Conservation (phyloP, 2,113 vertebrate genomes). For the Callithrix jacchus region DNA sequence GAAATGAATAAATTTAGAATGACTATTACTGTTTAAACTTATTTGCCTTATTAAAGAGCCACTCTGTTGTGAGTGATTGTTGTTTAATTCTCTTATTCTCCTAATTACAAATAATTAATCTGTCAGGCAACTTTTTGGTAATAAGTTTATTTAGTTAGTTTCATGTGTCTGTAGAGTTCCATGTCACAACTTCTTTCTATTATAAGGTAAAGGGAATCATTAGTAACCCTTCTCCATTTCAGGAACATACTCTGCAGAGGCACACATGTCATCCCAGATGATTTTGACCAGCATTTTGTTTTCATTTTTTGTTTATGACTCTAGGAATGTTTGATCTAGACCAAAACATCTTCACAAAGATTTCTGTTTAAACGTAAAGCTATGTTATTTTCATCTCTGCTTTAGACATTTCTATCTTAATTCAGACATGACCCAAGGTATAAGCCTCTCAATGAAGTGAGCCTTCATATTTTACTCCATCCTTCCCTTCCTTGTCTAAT, state of each 20-base stretch:
- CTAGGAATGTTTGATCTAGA: background rate
- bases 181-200: background rate
- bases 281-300: background rate
- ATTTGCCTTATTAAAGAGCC: background rate
- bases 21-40: constrained; percentile 29
- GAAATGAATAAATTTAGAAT: constrained; percentile 31
- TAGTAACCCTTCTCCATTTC: background rate
- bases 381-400: background rate
- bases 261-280: background rate
- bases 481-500: background rate
- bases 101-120: background rate
- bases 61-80: background rate
- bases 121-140: background rate
- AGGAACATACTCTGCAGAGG: background rate
- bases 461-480: background rate
- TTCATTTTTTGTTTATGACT: background rate
- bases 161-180: background rate
- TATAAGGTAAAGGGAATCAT: background rate
- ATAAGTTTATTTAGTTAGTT: background rate
- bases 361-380: constrained; percentile 22
- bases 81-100: background rate
- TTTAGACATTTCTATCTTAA: background rate
- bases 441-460: background rate
- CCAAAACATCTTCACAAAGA: background rate
- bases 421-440: background rate